These are phyloP conservation scores for Gymnoscelis rufifasciata DNA, from an alignment of 2,888 invertebrate genomes.

Conservation along the genomic window DNA sequence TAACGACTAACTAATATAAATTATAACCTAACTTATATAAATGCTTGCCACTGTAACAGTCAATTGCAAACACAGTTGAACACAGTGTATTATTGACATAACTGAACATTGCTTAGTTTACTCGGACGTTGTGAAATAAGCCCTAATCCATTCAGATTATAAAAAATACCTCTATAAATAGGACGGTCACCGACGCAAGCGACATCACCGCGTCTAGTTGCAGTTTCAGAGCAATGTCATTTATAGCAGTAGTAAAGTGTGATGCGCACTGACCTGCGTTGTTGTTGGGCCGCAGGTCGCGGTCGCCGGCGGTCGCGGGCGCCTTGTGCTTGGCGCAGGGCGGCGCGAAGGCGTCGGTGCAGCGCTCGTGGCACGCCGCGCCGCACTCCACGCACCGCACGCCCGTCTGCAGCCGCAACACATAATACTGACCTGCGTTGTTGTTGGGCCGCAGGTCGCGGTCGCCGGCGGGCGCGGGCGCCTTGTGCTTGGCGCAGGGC, in stretches of 20 bases:
- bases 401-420: slow-evolving; percentile 75
- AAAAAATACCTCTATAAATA: no score
- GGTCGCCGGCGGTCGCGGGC: slow-evolving; percentile 57
- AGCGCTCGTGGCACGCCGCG: slow-evolving; percentile 96
- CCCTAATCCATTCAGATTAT: no score
- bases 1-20: no score
- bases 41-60: no score
- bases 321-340: slow-evolving; percentile 84
- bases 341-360: slow-evolving; percentile 91
- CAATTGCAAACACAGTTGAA: no score
- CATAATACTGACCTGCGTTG: not conserved
- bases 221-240: no score
- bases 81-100: no score
- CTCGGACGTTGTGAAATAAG: no score
- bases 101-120: no score
- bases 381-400: slow-evolving; percentile 93
- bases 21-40: no score
- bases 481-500: slow-evolving; percentile 84
- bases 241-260: not conserved
- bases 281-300: slow-evolving; percentile 29
- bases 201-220: no score
- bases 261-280: not conserved
- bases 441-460: slow-evolving; percentile 29
- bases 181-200: no score
- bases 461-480: slow-evolving; percentile 59